Conservation (phyloP, 2,888 invertebrate genomes). For the Drosophila peninsularis region DNA sequence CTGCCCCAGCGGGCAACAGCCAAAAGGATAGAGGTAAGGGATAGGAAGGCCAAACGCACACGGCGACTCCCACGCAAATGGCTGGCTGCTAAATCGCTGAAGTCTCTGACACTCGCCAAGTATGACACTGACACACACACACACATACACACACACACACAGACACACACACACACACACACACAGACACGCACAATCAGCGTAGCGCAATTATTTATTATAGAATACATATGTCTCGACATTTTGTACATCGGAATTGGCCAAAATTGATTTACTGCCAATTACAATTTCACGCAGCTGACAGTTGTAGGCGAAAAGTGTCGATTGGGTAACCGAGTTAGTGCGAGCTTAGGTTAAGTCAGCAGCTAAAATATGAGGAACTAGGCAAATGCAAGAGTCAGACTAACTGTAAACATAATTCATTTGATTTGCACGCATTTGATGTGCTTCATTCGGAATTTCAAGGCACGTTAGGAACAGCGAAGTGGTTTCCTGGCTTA, state of each 20-base stretch:
- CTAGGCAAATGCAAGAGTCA: neutral
- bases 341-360: neutral
- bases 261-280: constrained; percentile 41
- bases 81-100: constrained; percentile 7
- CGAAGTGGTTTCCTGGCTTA: neutral
- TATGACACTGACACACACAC: constrained; percentile 19
- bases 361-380: neutral
- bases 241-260: constrained; percentile 37
- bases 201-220: constrained; percentile 65
- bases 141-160: constrained; percentile 12
- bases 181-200: constrained; percentile 47
- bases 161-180: constrained; percentile 14
- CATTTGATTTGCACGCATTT: neutral
- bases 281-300: constrained; percentile 4
- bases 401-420: neutral
- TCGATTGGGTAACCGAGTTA: too few relatives aligned
- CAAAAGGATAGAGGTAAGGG: constrained; percentile 30
- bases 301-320: neutral
- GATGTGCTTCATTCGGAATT: too few relatives aligned
- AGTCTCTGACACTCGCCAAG: constrained; percentile 8
- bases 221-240: constrained; percentile 53
- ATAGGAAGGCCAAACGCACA: constrained; percentile 45
- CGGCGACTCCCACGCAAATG: constrained; percentile 42
- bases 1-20: constrained; percentile 45
- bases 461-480: neutral